Base-by-base conservation (phyloP, 2,113 vertebrate species). In the Acinonyx jubatus region DNA sequence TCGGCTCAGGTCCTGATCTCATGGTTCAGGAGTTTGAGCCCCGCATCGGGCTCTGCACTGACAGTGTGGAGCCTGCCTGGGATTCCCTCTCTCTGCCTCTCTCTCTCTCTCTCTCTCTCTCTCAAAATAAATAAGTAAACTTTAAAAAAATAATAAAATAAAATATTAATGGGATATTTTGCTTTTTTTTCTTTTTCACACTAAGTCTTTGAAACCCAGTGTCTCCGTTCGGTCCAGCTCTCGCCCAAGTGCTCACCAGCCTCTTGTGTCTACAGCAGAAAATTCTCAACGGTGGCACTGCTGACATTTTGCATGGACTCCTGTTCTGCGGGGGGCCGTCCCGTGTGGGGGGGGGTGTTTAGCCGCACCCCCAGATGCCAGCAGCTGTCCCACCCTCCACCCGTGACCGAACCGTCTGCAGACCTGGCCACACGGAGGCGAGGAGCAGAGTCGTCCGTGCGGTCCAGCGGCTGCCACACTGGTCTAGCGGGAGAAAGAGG, bases 231-330 rank as follows among this genome's bases (percentile, higher is more conserved):
- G 11, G 61, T 13, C 19, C 27, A 7, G 5, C 19, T 9, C 3
- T 5, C 5, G 10, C 66, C 45, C 29, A 21, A 55, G 36, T 18
- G 23, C 36, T 57, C 23, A 29, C 8, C 0, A 18, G 63, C 3
- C 25, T 4, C 36, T 6, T 27, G 21, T 4, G 74, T 63, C 41
- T 18, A 14, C 11, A 3, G 21, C 16, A 5, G 61, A 29, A n/a
- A 45, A 45, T 25, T n/a, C 68, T 79, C 31, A 13, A 1, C 33
- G 33, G 18, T 0, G 9, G 38, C 18, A 1, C 48, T 18, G 0
- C 0, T 33, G 45, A 52, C 33, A 4, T 29, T 55, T 14, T 27
- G 33, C 9, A 5, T 45, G 1, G 9, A 7, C 11, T 14, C 3
- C 11, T 4, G 57, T 19, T 16, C 0, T 5, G 31, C 8, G 8